Percentiles rank a stretch among this genome's conserved stretches.
phyloP scores from a whole-genome alignment of 2,797 vertebrate species.

The Pitangus sulphuratus region DNA sequence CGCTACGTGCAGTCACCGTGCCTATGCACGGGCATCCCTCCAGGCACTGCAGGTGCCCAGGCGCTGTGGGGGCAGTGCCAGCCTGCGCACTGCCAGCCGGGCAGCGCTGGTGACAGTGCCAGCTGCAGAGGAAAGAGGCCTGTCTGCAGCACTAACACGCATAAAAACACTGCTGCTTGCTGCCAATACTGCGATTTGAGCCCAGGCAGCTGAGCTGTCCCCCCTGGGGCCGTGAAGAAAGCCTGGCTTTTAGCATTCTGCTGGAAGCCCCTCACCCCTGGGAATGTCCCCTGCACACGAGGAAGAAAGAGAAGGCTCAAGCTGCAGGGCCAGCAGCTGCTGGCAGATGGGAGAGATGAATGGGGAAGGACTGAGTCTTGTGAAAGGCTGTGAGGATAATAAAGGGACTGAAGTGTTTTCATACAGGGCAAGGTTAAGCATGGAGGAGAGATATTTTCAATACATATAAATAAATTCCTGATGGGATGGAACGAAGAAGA shows the following conservation, averaged over 20 bases:
- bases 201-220: neutral
- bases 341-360: neutral
- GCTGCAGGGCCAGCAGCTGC: neutral
- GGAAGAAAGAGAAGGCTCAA: neutral
- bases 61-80: accelerated
- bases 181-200: neutral
- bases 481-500: neutral
- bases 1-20: accelerated
- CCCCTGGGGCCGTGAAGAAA: neutral
- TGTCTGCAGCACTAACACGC: neutral
- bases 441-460: neutral
- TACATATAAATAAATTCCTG: neutral
- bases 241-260: neutral
- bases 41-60: neutral
- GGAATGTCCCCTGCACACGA: neutral
- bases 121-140: neutral
- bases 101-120: neutral
- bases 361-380: neutral
- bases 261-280: neutral
- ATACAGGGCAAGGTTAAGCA: neutral
- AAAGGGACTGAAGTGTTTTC: neutral
- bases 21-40: neutral
- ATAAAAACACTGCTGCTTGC: neutral
- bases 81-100: accelerated
- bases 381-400: neutral